Conservation (phyloP, 2,888 invertebrate species). For the Polyploca ridens region DNA sequence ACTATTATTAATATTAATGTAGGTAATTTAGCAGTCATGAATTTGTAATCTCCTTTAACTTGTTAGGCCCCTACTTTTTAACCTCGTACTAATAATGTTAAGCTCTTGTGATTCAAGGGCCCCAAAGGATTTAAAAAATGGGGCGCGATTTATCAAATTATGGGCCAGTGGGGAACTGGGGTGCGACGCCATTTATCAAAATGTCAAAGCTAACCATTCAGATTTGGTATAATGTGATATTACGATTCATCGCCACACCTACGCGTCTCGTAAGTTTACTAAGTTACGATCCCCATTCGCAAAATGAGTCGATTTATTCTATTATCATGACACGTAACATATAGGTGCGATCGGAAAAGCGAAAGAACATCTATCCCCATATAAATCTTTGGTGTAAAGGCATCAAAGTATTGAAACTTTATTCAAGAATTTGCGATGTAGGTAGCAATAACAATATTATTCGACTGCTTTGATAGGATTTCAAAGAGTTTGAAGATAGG, state of each 20-base stretch:
- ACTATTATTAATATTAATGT: too few species aligned
- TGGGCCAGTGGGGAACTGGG: constrained; percentile 33
- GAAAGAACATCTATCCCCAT: constrained; percentile 15
- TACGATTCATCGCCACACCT: constrained; percentile 44
- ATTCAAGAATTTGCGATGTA: constrained; percentile 42
- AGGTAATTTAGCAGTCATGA: too few species aligned
- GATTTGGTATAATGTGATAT: constrained; percentile 51
- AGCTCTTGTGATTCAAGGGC: constrained; percentile 17
- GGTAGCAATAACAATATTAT: constrained; percentile 47
- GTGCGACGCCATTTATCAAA: constrained; percentile 61
- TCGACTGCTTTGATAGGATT: constrained; percentile 30
- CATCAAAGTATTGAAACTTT: constrained; percentile 55
- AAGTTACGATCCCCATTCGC: constrained; percentile 34
- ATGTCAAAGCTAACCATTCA: constrained; percentile 51
- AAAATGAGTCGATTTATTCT: constrained; percentile 47
- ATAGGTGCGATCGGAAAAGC: constrained; percentile 20
- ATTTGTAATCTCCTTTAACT: neutral
- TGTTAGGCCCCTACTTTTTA: neutral
- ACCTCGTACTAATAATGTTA: constrained; percentile 24
- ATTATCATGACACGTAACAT: constrained; percentile 15
- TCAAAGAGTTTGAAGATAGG: constrained; percentile 19
- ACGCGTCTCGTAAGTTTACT: constrained; percentile 39
- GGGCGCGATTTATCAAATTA: constrained; percentile 31
- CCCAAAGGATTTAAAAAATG: constrained; percentile 28
- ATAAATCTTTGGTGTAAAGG: constrained; percentile 46